These are phyloP conservation scores for Mionectes macconnelli DNA, from an alignment of 2,113 vertebrate species.

Conservation along the genomic window DNA sequence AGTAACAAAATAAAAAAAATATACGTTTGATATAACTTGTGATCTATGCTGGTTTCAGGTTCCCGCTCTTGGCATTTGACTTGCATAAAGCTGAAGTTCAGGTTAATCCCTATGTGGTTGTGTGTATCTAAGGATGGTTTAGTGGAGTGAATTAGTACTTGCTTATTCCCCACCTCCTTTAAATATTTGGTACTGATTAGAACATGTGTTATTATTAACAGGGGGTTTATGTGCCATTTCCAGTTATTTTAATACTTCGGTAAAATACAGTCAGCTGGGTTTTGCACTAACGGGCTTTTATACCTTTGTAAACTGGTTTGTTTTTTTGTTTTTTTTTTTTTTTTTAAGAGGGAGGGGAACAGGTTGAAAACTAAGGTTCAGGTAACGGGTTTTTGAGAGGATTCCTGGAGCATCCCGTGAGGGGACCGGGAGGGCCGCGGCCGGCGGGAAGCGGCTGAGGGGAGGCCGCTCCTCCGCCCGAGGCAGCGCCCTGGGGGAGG, in stretches of 20 bases:
- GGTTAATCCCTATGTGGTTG: conserved; percentile 46
- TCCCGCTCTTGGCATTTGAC: conserved; percentile 26
- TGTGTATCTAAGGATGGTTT: conserved; percentile 51
- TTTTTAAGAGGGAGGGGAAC: conserved; percentile 11
- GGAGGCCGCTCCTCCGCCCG: fast-evolving
- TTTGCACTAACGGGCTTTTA: conserved; percentile 53
- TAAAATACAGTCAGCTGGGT: conserved; percentile 42
- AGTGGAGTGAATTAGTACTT: conserved; percentile 1
- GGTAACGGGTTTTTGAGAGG: not conserved
- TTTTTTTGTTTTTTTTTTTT: no score
- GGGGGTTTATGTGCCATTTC: conserved; percentile 39
- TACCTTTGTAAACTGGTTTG: not conserved
- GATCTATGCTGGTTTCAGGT: conserved; percentile 71
- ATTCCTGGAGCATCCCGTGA: not conserved
- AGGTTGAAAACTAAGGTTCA: conserved; percentile 20
- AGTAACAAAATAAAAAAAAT: conserved; percentile 70
- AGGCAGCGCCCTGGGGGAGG: not conserved
- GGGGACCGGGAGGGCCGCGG: no score
- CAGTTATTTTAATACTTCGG: conserved; percentile 59
- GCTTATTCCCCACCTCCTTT: not conserved
- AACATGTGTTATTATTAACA: conserved; percentile 44
- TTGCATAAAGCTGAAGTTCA: conserved; percentile 50
- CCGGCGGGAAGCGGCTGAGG: not conserved
- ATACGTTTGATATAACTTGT: conserved; percentile 62
- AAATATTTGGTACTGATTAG: conserved; percentile 13